A percentile compares a stretch with the other conserved stretches of the same genome.
phyloP scores from a whole-genome alignment of 1,140 invertebrate species.

The Brevipalpus yothersi region DNA sequence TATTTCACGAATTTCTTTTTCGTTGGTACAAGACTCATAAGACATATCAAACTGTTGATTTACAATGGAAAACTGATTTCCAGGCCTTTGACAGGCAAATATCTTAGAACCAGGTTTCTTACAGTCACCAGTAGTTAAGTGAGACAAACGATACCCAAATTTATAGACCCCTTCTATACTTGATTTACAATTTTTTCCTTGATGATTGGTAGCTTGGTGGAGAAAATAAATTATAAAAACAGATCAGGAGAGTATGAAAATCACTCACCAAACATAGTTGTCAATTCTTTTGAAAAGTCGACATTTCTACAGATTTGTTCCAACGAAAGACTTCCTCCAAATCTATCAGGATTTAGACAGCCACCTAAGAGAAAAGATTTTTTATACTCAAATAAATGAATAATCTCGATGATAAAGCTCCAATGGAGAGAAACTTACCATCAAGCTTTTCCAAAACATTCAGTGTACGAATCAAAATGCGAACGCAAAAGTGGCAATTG shows the following conservation, averaged over 20 bases:
- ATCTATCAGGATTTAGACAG: conserved; percentile 37
- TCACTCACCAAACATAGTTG: conserved; percentile 40
- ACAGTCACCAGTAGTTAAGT: conserved; percentile 72
- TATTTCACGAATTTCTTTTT: conserved; percentile 69
- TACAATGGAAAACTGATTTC: conserved; percentile 79
- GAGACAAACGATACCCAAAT: conserved; percentile 67
- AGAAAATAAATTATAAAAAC: neutral
- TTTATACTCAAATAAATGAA: neutral
- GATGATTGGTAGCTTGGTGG: conserved; percentile 52
- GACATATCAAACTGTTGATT: conserved; percentile 93
- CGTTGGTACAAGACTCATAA: conserved; percentile 68
- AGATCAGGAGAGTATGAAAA: neutral
- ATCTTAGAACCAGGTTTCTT: conserved; percentile 61
- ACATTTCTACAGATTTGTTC: conserved; percentile 46
- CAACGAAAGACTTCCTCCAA: conserved; percentile 35
- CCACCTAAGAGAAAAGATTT: conserved; percentile 26
- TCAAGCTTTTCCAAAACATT: conserved; percentile 75
- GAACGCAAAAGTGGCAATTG: conserved; percentile 55
- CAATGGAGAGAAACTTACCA: conserved; percentile 15
- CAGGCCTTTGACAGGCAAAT: conserved; percentile 77
- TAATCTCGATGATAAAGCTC: neutral
- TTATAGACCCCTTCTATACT: conserved; percentile 83
- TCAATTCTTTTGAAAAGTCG: conserved; percentile 45
- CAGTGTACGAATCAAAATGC: conserved; percentile 54
- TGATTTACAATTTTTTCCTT: conserved; percentile 69